Base-by-base conservation (phyloP, 2,113 vertebrate genomes). In the Craseonycteris thonglongyai region DNA sequence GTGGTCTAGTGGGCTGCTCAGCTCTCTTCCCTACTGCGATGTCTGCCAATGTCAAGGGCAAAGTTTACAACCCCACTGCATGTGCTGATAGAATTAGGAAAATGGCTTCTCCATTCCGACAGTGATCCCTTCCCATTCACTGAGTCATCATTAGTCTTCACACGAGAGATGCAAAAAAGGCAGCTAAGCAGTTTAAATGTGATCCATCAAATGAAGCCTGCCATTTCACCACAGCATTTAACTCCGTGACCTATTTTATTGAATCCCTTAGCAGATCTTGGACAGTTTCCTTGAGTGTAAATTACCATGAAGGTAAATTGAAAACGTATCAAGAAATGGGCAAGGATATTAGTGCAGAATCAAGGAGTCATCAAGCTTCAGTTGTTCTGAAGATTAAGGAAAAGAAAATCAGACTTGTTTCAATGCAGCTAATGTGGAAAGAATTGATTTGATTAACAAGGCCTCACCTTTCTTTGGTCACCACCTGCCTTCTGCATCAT, bases 261-360 rank as follows among this genome's bases (percentile, higher is more conserved):
- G 97, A 96, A 97, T 95, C 93, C 76, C 81, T 71, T 94, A 76
- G 92, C 92, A 90, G 35, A 96, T 95, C 90, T 92, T 93, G 93
- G 95, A 95, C 86, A 86, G 88, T 85, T 95, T 95, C 85, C 95
- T 95, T 86, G 83, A 88, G 63, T 92, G 63, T 97, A 96, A 96
- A 97, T 97, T 93, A 85, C 92, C 76, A 87, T 96, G 96, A 91
- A 97, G 81, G 94, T 95, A 96, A 92, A 97, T 97, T 97, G 93
- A 96, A 96, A 96, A 87, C 0, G 19, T 95, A 95, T 86, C 88
- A 71, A 93, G 90, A 93, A 95, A 92, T 82, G 76, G 65, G 45
- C 91, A 92, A 79, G 80, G 88, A 94, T 90, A 68, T 94, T 93
- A 81, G 45, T 81, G 40, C 54, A 96, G 88, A 91, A 94, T 95